Evolutionary conservation across 2,797 vertebrate genomes (phyloP), one percentile per base, ranked within the genome.

Genomic region (Cryptoblepharus egeriae): DNA sequence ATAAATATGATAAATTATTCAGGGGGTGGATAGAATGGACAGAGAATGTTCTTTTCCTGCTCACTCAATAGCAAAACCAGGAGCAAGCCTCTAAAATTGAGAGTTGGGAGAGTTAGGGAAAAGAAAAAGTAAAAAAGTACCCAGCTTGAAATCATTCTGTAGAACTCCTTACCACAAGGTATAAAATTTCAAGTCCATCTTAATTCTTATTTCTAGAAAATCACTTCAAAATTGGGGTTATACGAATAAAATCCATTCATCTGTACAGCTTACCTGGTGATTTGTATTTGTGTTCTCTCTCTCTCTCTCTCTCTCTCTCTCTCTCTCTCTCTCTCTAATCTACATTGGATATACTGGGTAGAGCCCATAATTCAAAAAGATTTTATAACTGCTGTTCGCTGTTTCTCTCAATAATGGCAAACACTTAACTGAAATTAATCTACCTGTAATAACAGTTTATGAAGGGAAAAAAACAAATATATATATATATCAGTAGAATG

Each of bases 381-480:
- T 86, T 85, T 79, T 67, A 76, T 28, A 57, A 55, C 24, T 39
- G 84, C 12, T 70, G 87, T 67, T 65, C 58, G 74, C 35, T 71
- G 28, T 0, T 1, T 67, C 22, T 87, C 5, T 57, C 58, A 71
- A 39, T 18, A 80, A 69, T 61, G 74, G 81, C 77, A 76, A 9
- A 80, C 32, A 80, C 30, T 60, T 61, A 15, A 86, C 45, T 75
- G 83, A 88, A 90, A 87, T 85, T 85, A 85, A 89, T 87, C 93
- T 92, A 86, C 45, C n/a, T 88, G 18, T 35, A 86, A 89, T 78
- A 88, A 78, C 35, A 81, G 75, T 42, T 10, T 57, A 67, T 30
- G 75, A 3, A 72, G 65, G n/a, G 39, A 22, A 5, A 63, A 35
- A 77, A 81, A 75, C 1, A 1, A 18, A n/a, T 90, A 77, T 87